phyloP scores from a whole-genome alignment of 2,888 invertebrate species.

The Lapara coniferarum region DNA sequence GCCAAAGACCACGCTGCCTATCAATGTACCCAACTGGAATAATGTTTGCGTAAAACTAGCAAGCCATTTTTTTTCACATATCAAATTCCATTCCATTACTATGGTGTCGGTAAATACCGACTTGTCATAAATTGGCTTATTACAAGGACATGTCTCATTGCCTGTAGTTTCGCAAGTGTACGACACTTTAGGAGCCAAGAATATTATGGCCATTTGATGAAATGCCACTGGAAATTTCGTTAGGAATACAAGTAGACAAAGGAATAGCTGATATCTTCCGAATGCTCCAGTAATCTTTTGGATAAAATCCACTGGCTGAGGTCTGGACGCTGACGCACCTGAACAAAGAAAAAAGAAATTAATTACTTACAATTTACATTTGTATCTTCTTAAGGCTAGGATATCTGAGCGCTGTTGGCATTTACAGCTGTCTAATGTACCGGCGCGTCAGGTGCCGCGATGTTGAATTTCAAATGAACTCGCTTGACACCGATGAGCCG shows the following conservation, averaged over 20 bases:
- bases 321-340: slow-evolving; percentile 33
- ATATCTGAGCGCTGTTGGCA: no score
- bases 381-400: no score
- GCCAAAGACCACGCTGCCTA: slow-evolving; percentile 90
- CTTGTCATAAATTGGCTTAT: slow-evolving; percentile 84
- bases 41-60: slow-evolving; percentile 88
- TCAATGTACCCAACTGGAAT: slow-evolving; percentile 89
- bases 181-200: slow-evolving; percentile 70
- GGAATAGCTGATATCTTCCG: slow-evolving; percentile 78
- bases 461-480: no score
- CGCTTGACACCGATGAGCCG: no score
- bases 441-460: no score
- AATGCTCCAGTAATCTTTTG: slow-evolving; percentile 75
- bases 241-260: slow-evolving; percentile 68
- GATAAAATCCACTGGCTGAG: slow-evolving; percentile 53
- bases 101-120: slow-evolving; percentile 88
- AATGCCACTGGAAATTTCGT: slow-evolving; percentile 79
- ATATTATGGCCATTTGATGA: slow-evolving; percentile 80
- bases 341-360: slow-evolving; percentile 34
- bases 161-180: slow-evolving; percentile 56
- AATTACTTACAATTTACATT: no score
- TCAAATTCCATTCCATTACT: slow-evolving; percentile 89
- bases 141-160: slow-evolving; percentile 81
- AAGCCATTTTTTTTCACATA: slow-evolving; percentile 86
- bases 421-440: no score